phyloP scores from a whole-genome alignment of 2,113 vertebrate species.

The Balaeniceps rex region DNA sequence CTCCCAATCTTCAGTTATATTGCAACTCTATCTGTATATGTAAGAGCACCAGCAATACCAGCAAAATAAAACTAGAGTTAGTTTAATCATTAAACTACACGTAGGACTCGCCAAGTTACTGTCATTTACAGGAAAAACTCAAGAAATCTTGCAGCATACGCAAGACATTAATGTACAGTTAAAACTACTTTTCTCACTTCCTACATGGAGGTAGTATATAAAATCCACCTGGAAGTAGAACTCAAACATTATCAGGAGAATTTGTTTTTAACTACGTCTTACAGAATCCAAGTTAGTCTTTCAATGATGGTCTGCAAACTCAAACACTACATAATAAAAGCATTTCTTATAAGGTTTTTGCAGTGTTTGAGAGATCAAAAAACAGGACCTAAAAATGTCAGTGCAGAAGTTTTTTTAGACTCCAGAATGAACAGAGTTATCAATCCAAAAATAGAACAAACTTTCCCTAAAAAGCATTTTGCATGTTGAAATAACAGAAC shows the following conservation, averaged over 20 bases:
- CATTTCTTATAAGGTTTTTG: background rate
- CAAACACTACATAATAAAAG: background rate
- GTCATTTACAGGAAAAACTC: background rate
- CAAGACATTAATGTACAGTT: background rate
- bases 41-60: background rate
- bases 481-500: background rate
- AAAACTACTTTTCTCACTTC: background rate
- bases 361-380: background rate
- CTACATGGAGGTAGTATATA: background rate
- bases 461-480: background rate
- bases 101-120: background rate
- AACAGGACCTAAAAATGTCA: background rate
- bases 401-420: background rate
- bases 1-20: background rate
- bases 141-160: background rate
- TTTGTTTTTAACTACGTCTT: background rate
- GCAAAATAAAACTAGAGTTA: background rate
- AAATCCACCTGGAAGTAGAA: background rate
- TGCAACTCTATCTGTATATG: fast-evolving
- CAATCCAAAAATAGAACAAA: background rate
- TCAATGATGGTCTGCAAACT: background rate
- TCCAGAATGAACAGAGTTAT: background rate
- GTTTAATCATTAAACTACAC: background rate
- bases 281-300: background rate
- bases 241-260: background rate